These are phyloP conservation scores for Artibeus jamaicensis DNA, from an alignment of 2,797 vertebrate species.

Conservation along the genomic window DNA sequence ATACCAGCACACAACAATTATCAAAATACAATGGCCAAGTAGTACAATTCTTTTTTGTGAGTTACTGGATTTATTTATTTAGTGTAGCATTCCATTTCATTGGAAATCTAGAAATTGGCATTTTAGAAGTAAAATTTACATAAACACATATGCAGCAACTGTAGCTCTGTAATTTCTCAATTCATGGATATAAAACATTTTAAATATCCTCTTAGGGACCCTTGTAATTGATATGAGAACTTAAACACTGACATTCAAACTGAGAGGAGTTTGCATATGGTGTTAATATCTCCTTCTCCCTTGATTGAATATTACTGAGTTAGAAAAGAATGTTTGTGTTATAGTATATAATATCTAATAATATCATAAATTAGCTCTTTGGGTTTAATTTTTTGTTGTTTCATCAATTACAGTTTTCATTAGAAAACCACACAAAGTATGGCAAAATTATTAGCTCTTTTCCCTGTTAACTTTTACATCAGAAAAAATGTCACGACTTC, in stretches of 20 bases:
- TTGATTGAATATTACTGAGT: neutral
- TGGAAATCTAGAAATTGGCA: neutral
- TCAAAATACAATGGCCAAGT: neutral
- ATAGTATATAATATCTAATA: neutral
- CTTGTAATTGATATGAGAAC: neutral
- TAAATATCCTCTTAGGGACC: neutral
- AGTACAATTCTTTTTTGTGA: neutral
- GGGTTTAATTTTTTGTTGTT: slow-evolving; percentile 5
- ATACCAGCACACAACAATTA: neutral
- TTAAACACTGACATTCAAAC: neutral
- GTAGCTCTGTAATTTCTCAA: neutral
- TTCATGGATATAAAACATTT: neutral
- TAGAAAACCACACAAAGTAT: neutral
- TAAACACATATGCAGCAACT: neutral
- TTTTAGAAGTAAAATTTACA: slow-evolving; percentile 14
- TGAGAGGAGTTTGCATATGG: neutral
- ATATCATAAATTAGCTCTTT: neutral
- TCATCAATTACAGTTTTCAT: neutral
- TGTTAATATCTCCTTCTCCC: neutral
- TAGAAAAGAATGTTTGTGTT: neutral
- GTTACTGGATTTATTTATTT: slow-evolving; percentile 19
- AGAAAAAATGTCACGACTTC: neutral
- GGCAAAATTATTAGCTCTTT: neutral
- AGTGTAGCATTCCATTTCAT: neutral
- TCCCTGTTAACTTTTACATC: neutral